These are phyloP conservation scores for Echinarachnius parma DNA, from an alignment of 53 echinoderm and acorn worm species.

Conservation along the genomic window DNA sequence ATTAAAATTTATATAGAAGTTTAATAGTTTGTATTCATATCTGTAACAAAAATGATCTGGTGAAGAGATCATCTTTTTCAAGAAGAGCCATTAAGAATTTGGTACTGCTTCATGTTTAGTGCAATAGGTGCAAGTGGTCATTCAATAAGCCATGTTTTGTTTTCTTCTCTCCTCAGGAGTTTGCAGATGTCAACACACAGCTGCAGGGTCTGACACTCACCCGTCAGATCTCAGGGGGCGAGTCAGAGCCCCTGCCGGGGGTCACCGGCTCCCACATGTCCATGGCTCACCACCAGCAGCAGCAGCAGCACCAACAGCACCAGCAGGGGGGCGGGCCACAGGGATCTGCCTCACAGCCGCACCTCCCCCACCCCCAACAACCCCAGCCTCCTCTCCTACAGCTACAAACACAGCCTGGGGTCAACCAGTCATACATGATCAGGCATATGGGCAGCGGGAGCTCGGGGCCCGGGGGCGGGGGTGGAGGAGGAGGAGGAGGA, in stretches of 20 bases:
- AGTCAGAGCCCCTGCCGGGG: slow-evolving; percentile 31
- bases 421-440: slow-evolving; percentile 25
- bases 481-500: slow-evolving; percentile 9
- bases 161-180: slow-evolving; percentile 46
- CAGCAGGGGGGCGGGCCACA: slow-evolving; percentile 49
- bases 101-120: too few species aligned
- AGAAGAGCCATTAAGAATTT: too few species aligned
- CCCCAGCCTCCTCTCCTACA: slow-evolving; percentile 37
- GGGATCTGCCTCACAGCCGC: slow-evolving; percentile 32
- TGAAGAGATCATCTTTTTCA: too few species aligned
- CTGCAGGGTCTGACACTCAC: slow-evolving; percentile 55
- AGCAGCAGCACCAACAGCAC: slow-evolving; percentile 45
- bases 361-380: slow-evolving; percentile 35
- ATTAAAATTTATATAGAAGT: too few species aligned
- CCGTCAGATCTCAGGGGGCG: slow-evolving; percentile 62
- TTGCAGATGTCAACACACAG: slow-evolving; percentile 55
- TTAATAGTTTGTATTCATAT: too few species aligned
- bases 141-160: too few species aligned
- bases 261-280: slow-evolving; percentile 31
- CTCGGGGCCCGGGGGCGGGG: neutral
- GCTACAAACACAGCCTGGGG: slow-evolving; percentile 16
- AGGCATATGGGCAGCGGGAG: slow-evolving; percentile 20
- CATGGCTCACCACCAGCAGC: slow-evolving; percentile 8
- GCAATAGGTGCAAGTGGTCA: too few species aligned
- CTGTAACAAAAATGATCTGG: too few species aligned